Evolutionary conservation across 2,113 vertebrate genomes (phyloP).

Genomic region (Lagopus muta): DNA sequence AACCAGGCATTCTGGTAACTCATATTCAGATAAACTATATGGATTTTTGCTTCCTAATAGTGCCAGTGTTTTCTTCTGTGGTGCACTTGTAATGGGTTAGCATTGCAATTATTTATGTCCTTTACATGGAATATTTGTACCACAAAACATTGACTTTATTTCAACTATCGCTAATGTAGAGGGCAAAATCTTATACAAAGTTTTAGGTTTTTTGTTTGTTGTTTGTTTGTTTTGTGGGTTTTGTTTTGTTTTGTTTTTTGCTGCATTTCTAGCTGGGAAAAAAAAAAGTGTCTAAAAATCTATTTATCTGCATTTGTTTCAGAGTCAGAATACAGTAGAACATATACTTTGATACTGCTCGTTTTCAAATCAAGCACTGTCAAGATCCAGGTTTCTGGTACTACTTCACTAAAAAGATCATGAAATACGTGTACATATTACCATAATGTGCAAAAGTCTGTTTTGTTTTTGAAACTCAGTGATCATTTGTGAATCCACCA

Average conservation of each 20-base stretch:
- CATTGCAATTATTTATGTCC: neutral
- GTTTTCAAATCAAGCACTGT: neutral
- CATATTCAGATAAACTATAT: neutral
- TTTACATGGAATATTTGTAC: neutral
- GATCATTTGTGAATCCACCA: neutral
- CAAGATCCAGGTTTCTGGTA: neutral
- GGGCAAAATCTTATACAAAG: neutral
- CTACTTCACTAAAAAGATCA: neutral
- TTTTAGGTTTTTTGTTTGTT: no score
- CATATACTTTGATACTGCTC: neutral
- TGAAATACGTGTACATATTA: neutral
- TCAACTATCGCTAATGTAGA: neutral
- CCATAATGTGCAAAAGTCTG: neutral
- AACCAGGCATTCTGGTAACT: neutral
- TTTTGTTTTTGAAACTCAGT: neutral
- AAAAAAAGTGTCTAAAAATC: neutral
- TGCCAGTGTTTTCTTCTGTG: neutral
- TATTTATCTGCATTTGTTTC: neutral
- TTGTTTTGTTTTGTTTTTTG: neutral
- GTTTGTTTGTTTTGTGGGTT: no score
- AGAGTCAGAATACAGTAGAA: fast-evolving
- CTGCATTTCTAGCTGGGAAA: neutral
- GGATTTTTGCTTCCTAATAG: neutral
- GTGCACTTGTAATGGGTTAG: neutral
- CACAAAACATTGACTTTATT: neutral